Evolutionary conservation across 2,888 invertebrate genomes (phyloP), one percentile per base, ranked within the genome.

Genomic region (Cataglyphis albicans): DNA sequence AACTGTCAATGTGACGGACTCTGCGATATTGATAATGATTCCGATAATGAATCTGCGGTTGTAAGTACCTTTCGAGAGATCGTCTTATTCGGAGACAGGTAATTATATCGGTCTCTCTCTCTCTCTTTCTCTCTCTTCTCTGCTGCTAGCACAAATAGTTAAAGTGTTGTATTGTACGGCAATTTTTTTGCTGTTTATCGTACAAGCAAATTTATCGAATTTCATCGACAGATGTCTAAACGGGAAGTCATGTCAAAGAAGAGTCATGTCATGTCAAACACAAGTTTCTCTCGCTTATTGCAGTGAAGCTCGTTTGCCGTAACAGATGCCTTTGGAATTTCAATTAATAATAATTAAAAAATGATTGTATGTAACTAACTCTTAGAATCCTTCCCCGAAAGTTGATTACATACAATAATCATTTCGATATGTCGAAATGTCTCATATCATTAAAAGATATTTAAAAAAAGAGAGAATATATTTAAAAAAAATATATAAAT

Each of bases 151-250:
- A n/a, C n/a, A 75, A 52, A 21, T 41, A 10, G 15, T 29, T 15
- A 32, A 38, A 29, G 29, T 57, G 38, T 35, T 75, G 48, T 61
- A 70, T 80, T 32, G 57, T 21, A 38, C 15, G 6, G 15, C 7
- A 38, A 35, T 78, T 70, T 78, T 70, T 70, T 70, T 59, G 12
- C 10, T 48, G 44, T 59, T 78, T 44, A 5, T 44, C 57, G 18
- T 59, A 59, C 18, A 78, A 70, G 68, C 25, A 70, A 48, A 80
- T 18, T 21, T 59, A 80, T 80, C 25, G 21, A 44, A 48, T 32
- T 18, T 1, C 38, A 57, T 70, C 59, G 59, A 25, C 59, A 80
- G 78, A 59, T 70, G 76, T 64, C 41, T 32, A 10, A 21, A 32
- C 15, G 78, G 35, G 12, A 44, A 44, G 32, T 59, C 68, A n/a